phyloP scores from a whole-genome alignment of 2,888 invertebrate species.

The Coelopa pilipes region DNA sequence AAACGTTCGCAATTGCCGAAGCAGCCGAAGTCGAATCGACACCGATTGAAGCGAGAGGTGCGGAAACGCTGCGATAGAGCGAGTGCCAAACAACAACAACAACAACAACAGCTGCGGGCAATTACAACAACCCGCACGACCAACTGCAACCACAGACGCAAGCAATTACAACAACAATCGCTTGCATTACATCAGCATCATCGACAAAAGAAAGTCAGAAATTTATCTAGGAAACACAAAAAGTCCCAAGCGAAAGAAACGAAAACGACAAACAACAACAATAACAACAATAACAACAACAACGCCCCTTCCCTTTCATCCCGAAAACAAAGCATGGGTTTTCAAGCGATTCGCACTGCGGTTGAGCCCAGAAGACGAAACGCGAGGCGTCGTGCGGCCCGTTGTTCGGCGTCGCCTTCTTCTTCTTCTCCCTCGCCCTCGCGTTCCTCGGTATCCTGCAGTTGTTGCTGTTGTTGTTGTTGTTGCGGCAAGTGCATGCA shows the following conservation, averaged over 20 bases:
- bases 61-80: too few relatives aligned
- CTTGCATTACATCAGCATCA: background rate
- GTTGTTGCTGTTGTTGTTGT: conserved; percentile 24
- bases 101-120: too few relatives aligned
- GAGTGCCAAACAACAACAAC: too few relatives aligned
- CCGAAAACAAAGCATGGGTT: background rate
- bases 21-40: too few relatives aligned
- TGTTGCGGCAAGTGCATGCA: conserved; percentile 18
- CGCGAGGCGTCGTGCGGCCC: too few relatives aligned
- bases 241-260: background rate
- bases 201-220: background rate
- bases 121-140: background rate
- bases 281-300: background rate
- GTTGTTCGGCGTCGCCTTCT: too few relatives aligned
- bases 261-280: too few relatives aligned
- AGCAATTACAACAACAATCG: background rate
- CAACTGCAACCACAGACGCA: background rate
- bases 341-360: background rate
- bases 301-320: background rate
- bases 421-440: too few relatives aligned
- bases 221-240: background rate
- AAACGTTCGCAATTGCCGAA: too few relatives aligned
- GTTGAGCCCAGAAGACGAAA: background rate
- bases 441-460: too few relatives aligned
- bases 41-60: too few relatives aligned